These are phyloP conservation scores for Pilophorus perplexus DNA, from an alignment of 2,888 invertebrate species.

Conservation along the genomic window DNA sequence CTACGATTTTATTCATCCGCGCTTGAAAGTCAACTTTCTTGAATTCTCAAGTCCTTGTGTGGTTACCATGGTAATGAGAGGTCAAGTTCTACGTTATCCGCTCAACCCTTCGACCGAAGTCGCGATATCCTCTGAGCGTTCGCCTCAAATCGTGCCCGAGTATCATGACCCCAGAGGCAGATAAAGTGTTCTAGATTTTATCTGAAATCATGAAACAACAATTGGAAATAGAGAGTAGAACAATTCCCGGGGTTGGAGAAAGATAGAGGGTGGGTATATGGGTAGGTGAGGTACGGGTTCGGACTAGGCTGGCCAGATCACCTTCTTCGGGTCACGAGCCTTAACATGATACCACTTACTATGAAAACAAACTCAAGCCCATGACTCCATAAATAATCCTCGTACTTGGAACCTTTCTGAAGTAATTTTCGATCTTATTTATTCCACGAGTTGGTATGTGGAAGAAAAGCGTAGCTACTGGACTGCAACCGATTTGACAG, in stretches of 20 bases:
- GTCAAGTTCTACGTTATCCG: conserved; percentile 26
- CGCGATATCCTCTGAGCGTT: not conserved
- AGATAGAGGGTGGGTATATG: not conserved
- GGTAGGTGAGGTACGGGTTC: conserved; percentile 34
- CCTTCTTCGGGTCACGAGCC: conserved; percentile 38
- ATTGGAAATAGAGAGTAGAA: conserved; percentile 40
- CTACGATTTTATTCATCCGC: no score
- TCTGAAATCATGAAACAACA: conserved; percentile 43
- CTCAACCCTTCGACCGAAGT: not conserved
- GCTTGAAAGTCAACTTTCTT: no score
- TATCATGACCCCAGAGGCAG: conserved; percentile 40
- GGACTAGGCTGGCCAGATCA: conserved; percentile 28
- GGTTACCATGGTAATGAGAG: conserved; percentile 24
- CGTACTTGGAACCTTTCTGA: conserved; percentile 9
- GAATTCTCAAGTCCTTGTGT: no score
- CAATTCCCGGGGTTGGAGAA: conserved; percentile 25
- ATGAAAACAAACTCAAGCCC: conserved; percentile 35
- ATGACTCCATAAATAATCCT: conserved; percentile 35
- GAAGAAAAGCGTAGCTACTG: not conserved
- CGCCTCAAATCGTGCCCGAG: conserved; percentile 40
- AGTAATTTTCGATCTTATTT: conserved; percentile 36
- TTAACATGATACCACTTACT: conserved; percentile 40
- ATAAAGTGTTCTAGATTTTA: conserved; percentile 43
- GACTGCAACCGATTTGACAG: not conserved
- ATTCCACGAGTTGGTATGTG: no score